Evolutionary conservation across 2,888 invertebrate species (phyloP), one percentile per base, ranked within the genome.

Genomic region (Encarsia formosa): DNA sequence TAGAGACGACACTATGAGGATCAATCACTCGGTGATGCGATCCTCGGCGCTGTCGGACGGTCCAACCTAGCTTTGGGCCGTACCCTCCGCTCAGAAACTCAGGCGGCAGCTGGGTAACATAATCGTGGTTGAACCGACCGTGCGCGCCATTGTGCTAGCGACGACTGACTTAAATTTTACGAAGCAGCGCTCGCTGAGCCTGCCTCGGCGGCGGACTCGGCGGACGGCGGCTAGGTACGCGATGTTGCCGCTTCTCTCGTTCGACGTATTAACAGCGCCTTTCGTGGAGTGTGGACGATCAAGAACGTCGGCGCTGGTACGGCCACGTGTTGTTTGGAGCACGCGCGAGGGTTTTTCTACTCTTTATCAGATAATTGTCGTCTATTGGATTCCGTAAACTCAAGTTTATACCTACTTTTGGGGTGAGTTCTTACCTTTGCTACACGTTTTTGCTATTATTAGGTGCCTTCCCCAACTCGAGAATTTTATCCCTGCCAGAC

Each of bases 71-170:
- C 57, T 62, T 61, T 63, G 62, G 66, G 69, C 66, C 69, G 70
- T 70, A 57, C 63, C 70, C 66, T 68, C 70, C 70, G 69, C 65
- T 73, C 71, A 73, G 69, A 70, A 69, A 72, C 69, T 61, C 68
- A 68, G 65, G 65, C 68, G 64, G 64, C 65, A 65, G 34, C 16
- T 34, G 16, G 16, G n/a, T n/a, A n/a, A n/a, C n/a, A n/a, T n/a
- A n/a, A n/a, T 34, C n/a, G 16, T 15, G 16, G 11, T 26, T 26
- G 6, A 54, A 61, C 55, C 61, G 44, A 66, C 62, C 62, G 59
- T 60, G 54, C 67, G 61, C 65, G 69, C 71, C 73, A 73, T 73
- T 65, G 70, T 70, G 69, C 68, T 65, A 67, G 63, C 65, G 64
- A 67, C 66, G 68, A 73, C 69, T 69, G 64, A 61, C 29, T 24